Percentiles rank a stretch among this genome's conserved stretches.
These are phyloP conservation scores for Actenoides hombroni DNA, from an alignment of 2,113 vertebrate genomes.

Conservation along the genomic window DNA sequence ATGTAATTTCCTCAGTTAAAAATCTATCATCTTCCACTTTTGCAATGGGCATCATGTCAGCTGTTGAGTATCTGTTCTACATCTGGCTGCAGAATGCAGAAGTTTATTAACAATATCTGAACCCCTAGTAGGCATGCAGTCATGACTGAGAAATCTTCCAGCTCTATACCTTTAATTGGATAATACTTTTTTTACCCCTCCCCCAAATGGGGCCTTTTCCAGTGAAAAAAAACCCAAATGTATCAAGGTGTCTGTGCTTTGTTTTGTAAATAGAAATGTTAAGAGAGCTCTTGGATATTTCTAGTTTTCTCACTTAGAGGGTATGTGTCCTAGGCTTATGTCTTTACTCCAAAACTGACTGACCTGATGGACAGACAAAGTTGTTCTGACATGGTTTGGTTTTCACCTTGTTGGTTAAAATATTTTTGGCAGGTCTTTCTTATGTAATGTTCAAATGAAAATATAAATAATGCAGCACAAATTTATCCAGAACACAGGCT, in stretches of 20 bases:
- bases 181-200: background rate
- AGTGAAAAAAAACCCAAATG: background rate
- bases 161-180: background rate
- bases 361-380: background rate
- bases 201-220: background rate
- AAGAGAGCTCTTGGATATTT: background rate
- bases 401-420: background rate
- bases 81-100: background rate
- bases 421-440: conserved; percentile 1
- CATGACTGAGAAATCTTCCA: background rate
- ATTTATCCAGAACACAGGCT: background rate
- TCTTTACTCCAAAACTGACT: background rate
- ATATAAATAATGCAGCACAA: background rate
- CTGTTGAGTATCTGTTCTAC: background rate
- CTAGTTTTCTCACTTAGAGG: background rate
- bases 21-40: background rate
- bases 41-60: background rate
- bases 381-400: background rate
- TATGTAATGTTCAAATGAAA: background rate
- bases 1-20: background rate
- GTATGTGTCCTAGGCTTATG: fast-evolving
- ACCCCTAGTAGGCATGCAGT: background rate
- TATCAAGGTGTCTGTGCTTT: background rate
- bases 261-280: background rate
- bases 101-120: background rate